Percentiles rank a stretch among this genome's conserved stretches.
Evolutionary conservation across 2,797 vertebrate genomes (phyloP).

Genomic region (Enteromius viviparus): DNA sequence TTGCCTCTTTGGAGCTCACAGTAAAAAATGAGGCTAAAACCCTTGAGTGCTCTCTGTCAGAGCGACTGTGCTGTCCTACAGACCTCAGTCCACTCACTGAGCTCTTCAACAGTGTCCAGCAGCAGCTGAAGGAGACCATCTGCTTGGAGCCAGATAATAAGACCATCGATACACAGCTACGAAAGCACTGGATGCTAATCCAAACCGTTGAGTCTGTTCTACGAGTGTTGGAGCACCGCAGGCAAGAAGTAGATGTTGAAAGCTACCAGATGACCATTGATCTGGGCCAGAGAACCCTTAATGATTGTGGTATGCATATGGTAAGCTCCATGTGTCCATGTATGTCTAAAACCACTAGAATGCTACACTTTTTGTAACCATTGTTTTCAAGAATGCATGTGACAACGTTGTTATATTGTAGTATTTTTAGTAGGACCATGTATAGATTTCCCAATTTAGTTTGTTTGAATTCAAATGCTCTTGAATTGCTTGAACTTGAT

Average conservation of each 20-base stretch:
- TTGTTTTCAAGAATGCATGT: neutral
- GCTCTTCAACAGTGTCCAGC: slow-evolving; percentile 60
- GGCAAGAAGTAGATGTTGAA: slow-evolving; percentile 58
- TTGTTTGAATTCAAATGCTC: neutral
- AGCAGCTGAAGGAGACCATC: slow-evolving; percentile 71
- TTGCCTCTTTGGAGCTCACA: slow-evolving; percentile 70
- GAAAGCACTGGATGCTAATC: slow-evolving; percentile 77
- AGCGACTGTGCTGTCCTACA: slow-evolving; percentile 51
- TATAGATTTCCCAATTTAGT: neutral
- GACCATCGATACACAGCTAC: slow-evolving; percentile 74
- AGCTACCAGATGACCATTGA: slow-evolving; percentile 66
- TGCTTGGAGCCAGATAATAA: slow-evolving; percentile 74
- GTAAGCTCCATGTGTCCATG: slow-evolving; percentile 61
- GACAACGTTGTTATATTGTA: neutral
- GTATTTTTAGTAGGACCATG: neutral
- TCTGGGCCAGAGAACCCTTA: slow-evolving; percentile 68
- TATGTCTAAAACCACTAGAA: neutral
- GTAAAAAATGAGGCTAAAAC: slow-evolving; percentile 64
- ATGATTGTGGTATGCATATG: slow-evolving; percentile 73
- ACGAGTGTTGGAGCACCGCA: slow-evolving; percentile 70
- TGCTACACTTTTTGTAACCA: neutral
- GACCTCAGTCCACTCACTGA: slow-evolving; percentile 64
- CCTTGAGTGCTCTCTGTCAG: slow-evolving; percentile 67
- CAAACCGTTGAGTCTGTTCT: slow-evolving; percentile 78
- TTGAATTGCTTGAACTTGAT: neutral